Base-by-base conservation (phyloP, 2,113 vertebrate species). In the Carassius auratus region DNA sequence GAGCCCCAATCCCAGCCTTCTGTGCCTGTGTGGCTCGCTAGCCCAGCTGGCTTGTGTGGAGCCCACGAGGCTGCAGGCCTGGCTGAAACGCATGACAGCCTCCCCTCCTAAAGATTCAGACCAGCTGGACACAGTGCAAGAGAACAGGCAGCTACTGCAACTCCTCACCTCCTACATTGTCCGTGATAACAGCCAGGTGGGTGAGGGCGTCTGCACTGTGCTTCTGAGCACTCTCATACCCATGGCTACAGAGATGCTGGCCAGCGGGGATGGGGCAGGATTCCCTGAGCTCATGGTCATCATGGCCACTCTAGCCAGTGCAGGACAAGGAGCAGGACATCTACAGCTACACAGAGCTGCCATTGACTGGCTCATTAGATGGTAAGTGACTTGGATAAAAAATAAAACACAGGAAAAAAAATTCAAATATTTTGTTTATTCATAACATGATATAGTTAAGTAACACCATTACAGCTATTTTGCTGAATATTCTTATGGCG, bases 261-360 rank as follows among this genome's bases (percentile, higher is more conserved):
- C 97, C 83, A 98, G 95, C 0, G 97, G 98, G 0, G 98, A 99
- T 73, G 98, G 98, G 76, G 96, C 98, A 0, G 98, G 98, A 55
- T 99, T 99, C 74, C 98, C 98, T 0, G 98, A 99, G 79, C 97
- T 99, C 86, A 98, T 99, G 97, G 95, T 98, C 3, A 98, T 99
- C 90, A 99, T 99, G 98, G 97, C 97, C 8, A 99, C 98, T 0
- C 89, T 99, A 84, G 98, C 98, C 55, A 96, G 97, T 2, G 97
- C 98, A 6, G 98, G 98, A 38, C 98, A 99, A 92, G 98, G 98
- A 30, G 98, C 97, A 0, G 98, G 98, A 17, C 98, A 99, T 89
- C 95, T 99, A 84, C 98, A 99, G 88, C 96, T 99, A 85, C 98
- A 99, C 85, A 94, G 96, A 38, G 98, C 98, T 38, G 97, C 97